Base-by-base conservation (phyloP, 2,797 vertebrate genomes). In the Sphaeramia orbicularis region DNA sequence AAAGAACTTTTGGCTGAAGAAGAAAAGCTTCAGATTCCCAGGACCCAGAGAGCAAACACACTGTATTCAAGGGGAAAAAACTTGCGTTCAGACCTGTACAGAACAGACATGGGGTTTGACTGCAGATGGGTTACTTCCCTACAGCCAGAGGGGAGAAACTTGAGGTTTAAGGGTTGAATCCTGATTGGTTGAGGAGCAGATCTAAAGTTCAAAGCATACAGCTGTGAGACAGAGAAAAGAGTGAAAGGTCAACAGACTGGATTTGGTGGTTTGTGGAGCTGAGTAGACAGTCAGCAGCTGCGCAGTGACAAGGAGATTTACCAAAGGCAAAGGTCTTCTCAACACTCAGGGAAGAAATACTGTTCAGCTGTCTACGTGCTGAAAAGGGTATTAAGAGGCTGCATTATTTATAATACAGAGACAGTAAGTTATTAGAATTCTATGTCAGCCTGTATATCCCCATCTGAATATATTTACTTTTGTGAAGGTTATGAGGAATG, bases 211-310 rank as follows among this genome's bases (percentile, higher is more conserved):
- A 91, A 89, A 91, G 87, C 49, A 4, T 85, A 88, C 88, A 92
- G 91, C 91, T 93, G 87, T 83, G 86, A 75, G 52, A 54, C 54
- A 72, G 44, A 74, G 65, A 51, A 80, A 68, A 57, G 73, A 70
- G 71, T 58, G 58, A 81, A 81, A 88, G 89, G 87, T 90, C 84
- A 87, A 83, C 86, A 89, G 83, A 78, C 78, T 84, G 83, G 55
- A 80, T 80, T 73, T 68, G 66, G 78, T 41, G 70, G 73, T 77
- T 86, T 71, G 45, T 44, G 65, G 68, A 78, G 58, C 66, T 78
- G 80, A 71, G 66, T 49, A 73, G 89, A 86, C 84, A 90, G 80
- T 68, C 80, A 85, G 85, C 92, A 93, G 91, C 91, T 94, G 90
- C 86, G 74, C 75, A 78, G 58, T 87, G 86, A 92, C 89, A 84